A percentile compares a stretch with the other conserved stretches of the same genome.
Conservation (phyloP, 1,140 invertebrate species). For the Thaumatotibia leucotreta region DNA sequence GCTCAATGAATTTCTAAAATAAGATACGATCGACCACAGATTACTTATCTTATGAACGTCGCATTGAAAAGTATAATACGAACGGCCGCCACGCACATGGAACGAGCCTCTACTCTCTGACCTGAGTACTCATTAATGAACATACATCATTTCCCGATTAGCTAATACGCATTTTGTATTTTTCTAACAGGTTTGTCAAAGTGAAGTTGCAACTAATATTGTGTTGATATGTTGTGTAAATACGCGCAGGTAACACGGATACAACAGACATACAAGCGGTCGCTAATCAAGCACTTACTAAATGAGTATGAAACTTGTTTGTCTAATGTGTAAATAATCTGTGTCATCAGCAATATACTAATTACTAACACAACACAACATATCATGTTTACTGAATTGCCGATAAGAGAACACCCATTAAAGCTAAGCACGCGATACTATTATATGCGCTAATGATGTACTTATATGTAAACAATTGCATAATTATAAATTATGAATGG, state of each 20-base stretch:
- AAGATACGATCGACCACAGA: not conserved
- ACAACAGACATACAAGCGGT: too few relatives aligned
- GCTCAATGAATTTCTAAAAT: not conserved
- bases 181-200: too few relatives aligned
- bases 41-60: not conserved
- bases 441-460: constrained; percentile 5
- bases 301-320: not conserved
- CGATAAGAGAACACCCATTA: constrained; percentile 1
- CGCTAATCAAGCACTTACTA: too few relatives aligned
- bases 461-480: not conserved
- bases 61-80: not conserved
- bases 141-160: too few relatives aligned
- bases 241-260: too few relatives aligned
- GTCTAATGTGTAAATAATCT: not conserved
- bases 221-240: too few relatives aligned
- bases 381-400: not conserved
- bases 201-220: too few relatives aligned
- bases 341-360: not conserved
- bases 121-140: too few relatives aligned
- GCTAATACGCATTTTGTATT: too few relatives aligned
- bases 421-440: not conserved
- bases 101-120: too few relatives aligned
- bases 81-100: too few relatives aligned
- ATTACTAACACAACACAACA: not conserved
- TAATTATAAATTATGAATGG: constrained; percentile 1